phyloP scores from a whole-genome alignment of 2,888 invertebrate species.

The Amiota mariae region DNA sequence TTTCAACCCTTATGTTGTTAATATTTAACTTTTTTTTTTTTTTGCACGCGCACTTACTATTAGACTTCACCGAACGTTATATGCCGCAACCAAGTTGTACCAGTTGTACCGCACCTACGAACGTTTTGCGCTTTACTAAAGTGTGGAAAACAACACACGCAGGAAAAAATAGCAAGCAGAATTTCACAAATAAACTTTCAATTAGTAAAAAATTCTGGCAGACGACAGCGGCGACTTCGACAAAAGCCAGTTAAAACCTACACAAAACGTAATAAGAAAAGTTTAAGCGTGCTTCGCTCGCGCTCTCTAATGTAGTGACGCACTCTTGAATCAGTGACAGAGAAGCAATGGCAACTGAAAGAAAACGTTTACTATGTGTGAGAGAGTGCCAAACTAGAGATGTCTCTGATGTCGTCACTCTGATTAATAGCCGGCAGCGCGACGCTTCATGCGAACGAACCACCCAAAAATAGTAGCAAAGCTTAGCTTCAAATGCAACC shows the following conservation, averaged over 20 bases:
- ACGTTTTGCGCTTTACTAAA: slow-evolving; percentile 62
- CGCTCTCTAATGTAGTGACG: not conserved
- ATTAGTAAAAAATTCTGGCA: slow-evolving; percentile 36
- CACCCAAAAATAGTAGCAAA: no score
- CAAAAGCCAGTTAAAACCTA: slow-evolving; percentile 30
- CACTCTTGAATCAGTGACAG: not conserved
- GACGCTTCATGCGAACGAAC: not conserved
- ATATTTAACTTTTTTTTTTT: slow-evolving; percentile 18
- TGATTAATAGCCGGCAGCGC: not conserved
- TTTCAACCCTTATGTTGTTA: not conserved
- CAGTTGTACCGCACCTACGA: slow-evolving; percentile 56
- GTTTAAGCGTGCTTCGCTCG: slow-evolving; percentile 18
- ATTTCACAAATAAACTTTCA: slow-evolving; percentile 44
- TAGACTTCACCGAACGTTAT: not conserved
- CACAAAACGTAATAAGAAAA: slow-evolving; percentile 27
- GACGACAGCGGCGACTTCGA: slow-evolving; percentile 14
- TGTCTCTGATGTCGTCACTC: no score
- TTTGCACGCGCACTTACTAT: slow-evolving; percentile 13
- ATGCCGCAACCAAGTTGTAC: not conserved
- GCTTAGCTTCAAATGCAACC: no score
- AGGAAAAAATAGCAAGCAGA: slow-evolving; percentile 37
- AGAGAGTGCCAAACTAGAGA: no score
- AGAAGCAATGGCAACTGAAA: not conserved
- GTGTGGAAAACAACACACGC: slow-evolving; percentile 44
- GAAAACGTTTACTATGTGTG: not conserved